These are phyloP conservation scores for Gallinago solitaria DNA, from an alignment of 2,797 vertebrate species.

Conservation along the genomic window DNA sequence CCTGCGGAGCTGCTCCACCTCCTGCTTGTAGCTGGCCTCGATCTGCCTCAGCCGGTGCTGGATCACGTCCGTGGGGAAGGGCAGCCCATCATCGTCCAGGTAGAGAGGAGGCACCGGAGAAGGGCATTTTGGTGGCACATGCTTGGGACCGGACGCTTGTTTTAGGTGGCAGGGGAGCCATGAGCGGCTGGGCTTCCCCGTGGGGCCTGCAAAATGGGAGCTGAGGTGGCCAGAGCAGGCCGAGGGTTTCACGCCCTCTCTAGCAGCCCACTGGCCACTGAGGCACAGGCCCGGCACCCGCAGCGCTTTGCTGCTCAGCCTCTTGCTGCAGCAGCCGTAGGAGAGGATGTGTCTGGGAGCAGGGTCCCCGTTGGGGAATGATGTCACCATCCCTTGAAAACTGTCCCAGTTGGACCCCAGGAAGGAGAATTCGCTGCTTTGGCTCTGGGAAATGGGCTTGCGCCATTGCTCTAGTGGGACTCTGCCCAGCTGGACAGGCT, in stretches of 20 bases:
- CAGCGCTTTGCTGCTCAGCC: conserved; percentile 81
- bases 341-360: conserved; percentile 79
- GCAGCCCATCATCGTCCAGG: conserved; percentile 94
- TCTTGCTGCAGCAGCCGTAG: conserved; percentile 85
- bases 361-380: conserved; percentile 79
- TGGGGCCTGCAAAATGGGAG: conserved; percentile 64
- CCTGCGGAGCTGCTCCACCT: conserved; percentile 93
- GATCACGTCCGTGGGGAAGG: conserved; percentile 93
- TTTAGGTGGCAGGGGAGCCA: conserved; percentile 74
- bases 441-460: conserved; percentile 86
- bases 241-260: conserved; percentile 78
- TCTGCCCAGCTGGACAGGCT: conserved; percentile 46
- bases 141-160: conserved; percentile 68
- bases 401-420: conserved; percentile 92
- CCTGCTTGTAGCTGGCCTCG: conserved; percentile 96
- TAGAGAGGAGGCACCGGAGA: conserved; percentile 86
- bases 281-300: conserved; percentile 76
- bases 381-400: conserved; percentile 90
- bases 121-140: conserved; percentile 69
- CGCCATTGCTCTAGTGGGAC: conserved; percentile 75
- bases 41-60: conserved; percentile 97
- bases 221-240: conserved; percentile 71
- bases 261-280: conserved; percentile 82
- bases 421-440: conserved; percentile 87
- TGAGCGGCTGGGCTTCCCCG: conserved; percentile 59